These are phyloP conservation scores for Melanotaenia boesemani DNA, from an alignment of 2,797 vertebrate genomes.

Conservation along the genomic window DNA sequence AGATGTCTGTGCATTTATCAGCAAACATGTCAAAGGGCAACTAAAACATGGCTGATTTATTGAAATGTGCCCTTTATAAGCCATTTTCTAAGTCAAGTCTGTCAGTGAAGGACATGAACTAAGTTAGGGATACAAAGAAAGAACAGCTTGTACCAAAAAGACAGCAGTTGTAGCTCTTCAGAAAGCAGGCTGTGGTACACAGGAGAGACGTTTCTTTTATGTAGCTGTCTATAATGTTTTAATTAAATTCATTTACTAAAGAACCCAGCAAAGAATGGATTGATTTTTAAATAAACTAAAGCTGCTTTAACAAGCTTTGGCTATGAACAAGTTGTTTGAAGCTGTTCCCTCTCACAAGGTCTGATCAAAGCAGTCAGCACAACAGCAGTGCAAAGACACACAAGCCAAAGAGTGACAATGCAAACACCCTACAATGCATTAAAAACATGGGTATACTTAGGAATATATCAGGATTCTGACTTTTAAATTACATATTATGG, in stretches of 20 bases:
- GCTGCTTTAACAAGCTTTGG: conserved; percentile 40
- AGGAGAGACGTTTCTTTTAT: conserved; percentile 35
- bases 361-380: conserved; percentile 44
- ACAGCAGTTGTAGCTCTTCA: conserved; percentile 8
- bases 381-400: conserved; percentile 6
- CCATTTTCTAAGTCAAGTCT: conserved; percentile 5
- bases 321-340: conserved; percentile 57
- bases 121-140: conserved; percentile 7
- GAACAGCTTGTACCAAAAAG: conserved; percentile 15
- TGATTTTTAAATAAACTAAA: conserved; percentile 47
- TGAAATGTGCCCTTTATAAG: conserved; percentile 52
- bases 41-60: conserved; percentile 41
- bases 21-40: conserved; percentile 26
- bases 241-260: conserved; percentile 51
- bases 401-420: not conserved
- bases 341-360: conserved; percentile 12
- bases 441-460: conserved; percentile 14
- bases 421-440: conserved; percentile 22
- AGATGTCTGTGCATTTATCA: conserved; percentile 61
- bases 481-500: conserved; percentile 54
- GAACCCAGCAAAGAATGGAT: conserved; percentile 14
- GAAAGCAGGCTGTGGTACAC: conserved; percentile 20
- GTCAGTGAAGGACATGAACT: conserved; percentile 24
- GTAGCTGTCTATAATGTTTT: conserved; percentile 48
- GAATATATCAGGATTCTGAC: conserved; percentile 11